A percentile compares a stretch with the other conserved stretches of the same genome.
Conservation (phyloP, 2,797 vertebrate genomes). For the Peromyscus aztecus region DNA sequence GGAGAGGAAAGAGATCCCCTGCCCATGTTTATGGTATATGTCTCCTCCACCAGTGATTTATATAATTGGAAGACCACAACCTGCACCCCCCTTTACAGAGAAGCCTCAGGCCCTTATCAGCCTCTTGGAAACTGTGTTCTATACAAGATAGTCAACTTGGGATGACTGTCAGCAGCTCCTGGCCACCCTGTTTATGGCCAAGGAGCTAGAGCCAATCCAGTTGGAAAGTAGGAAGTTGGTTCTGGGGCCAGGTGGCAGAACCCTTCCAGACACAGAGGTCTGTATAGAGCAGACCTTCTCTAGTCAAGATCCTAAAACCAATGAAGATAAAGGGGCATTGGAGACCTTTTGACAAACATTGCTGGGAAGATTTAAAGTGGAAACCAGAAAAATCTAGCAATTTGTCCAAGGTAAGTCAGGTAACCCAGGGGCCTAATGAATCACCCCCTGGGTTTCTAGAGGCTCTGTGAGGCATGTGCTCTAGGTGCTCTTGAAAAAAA, state of each 20-base stretch:
- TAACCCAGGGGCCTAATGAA: not conserved
- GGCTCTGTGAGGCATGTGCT: not conserved
- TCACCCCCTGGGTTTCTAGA: not conserved
- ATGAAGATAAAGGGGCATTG: not conserved
- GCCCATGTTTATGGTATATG: not conserved
- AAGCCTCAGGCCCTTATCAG: not conserved
- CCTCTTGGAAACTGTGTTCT: not conserved
- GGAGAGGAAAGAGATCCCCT: not conserved
- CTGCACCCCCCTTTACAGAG: not conserved
- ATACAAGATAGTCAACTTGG: not conserved
- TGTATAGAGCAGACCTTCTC: not conserved
- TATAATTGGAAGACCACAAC: not conserved
- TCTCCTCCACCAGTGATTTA: not conserved
- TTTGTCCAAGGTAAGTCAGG: not conserved
- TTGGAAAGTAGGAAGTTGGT: not conserved
- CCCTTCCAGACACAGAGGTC: not conserved
- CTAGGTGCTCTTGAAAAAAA: not conserved
- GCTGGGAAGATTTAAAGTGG: not conserved
- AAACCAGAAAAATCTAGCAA: not conserved
- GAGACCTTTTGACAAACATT: not conserved
- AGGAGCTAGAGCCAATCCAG: not conserved
- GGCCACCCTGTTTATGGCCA: not conserved
- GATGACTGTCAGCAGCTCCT: not conserved
- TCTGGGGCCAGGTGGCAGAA: not conserved
- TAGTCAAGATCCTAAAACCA: not conserved